Base-by-base conservation (phyloP, 1,140 invertebrate genomes). In the Andricus grossulariae region DNA sequence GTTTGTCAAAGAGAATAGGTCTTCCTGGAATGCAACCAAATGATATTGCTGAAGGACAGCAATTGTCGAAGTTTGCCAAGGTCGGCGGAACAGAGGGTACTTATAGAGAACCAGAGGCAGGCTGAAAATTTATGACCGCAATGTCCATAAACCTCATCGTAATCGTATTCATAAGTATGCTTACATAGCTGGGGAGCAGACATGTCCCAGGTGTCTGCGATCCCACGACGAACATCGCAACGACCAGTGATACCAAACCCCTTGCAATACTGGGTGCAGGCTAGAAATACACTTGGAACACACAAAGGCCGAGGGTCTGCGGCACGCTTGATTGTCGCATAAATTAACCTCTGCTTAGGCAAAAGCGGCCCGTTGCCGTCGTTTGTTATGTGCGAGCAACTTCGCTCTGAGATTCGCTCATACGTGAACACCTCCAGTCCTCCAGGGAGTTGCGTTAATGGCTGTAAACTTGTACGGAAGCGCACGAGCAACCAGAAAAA, bases 151-250 rank as follows among this genome's bases (percentile, higher is more conserved):
- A 86, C 75, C 75, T 74, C 84, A 81, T 82, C 76, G 73, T 84
- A 86, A 86, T 86, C 81, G 77, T 84, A 86, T 84, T 85, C 83
- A 84, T 82, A 83, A 81, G 82, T 83, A 79, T 76, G 74, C 73
- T 80, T 77, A 75, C 79, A 74, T 57, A 55, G 72, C 54, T 55
- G 73, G 77, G 66, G 8, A 16, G 50, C 19, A 50, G 71, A 81
- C 73, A 74, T 71, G 80, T 70, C 75, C 75, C 82, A 86, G 84
- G 81, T 86, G 83, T 81, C 79, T 75, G 60, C 51, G 73, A 80
- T 82, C 77, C 77, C 82, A 84, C 76, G 83, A 60, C 80, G 78
- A 75, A n/a, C 71, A 75, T 73, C 71, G 75, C 72, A 70, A 74
- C 75, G 51, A 77, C 82, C 79, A 81, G 77, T 76, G 73, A 72